A percentile compares a stretch with the other conserved stretches of the same genome.
These are phyloP conservation scores for Crypturellus tataupa DNA, from an alignment of 2,797 vertebrate genomes.

Conservation along the genomic window DNA sequence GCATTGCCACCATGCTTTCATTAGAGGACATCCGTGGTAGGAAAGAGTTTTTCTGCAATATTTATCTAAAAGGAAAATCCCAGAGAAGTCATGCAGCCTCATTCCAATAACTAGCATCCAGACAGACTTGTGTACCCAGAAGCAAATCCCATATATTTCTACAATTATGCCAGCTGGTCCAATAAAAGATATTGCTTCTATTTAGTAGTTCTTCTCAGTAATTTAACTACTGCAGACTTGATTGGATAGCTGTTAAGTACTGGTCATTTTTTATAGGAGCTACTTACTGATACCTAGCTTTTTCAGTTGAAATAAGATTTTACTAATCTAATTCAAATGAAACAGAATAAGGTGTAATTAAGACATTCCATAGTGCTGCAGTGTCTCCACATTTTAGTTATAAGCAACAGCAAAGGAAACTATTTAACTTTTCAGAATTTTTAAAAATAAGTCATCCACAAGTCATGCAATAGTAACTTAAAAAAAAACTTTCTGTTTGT, in stretches of 20 bases:
- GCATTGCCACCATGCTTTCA: not conserved
- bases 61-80: not conserved
- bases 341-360: not conserved
- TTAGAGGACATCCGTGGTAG: not conserved
- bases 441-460: not conserved
- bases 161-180: not conserved
- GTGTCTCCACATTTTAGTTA: not conserved
- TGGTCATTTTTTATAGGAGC: not conserved
- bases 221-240: not conserved
- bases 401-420: not conserved
- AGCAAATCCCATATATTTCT: not conserved
- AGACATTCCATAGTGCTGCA: not conserved
- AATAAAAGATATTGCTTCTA: not conserved
- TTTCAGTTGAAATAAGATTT: not conserved
- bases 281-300: not conserved
- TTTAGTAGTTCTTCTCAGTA: not conserved
- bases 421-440: not conserved
- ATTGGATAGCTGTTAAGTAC: not conserved
- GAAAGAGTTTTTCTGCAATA: not conserved
- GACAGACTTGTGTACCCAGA: not conserved
- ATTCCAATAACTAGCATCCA: not conserved
- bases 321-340: not conserved
- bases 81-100: not conserved
- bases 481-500: rapidly evolving
- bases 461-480: not conserved